A percentile compares a stretch with the other conserved stretches of the same genome.
Evolutionary conservation across 2,113 vertebrate genomes (phyloP).

Genomic region (Chaenocephalus aceratus): DNA sequence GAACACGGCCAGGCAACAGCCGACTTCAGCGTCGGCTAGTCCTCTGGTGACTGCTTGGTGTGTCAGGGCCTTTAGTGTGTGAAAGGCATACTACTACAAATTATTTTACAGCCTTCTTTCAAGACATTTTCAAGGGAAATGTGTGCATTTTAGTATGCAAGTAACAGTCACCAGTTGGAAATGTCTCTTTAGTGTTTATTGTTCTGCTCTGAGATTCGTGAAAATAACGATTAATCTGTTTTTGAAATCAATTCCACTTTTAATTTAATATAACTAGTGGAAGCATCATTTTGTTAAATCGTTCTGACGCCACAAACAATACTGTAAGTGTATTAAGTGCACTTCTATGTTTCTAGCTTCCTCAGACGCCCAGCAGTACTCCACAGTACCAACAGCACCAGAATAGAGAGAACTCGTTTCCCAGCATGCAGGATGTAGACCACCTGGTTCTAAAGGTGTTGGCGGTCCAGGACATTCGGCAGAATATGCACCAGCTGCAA

Average conservation of each 20-base stretch:
- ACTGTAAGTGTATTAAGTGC: background rate
- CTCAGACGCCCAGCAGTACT: background rate
- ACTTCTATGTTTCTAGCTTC: conserved; percentile 1
- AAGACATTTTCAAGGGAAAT: background rate
- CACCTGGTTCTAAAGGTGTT: conserved; percentile 74
- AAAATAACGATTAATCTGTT: background rate
- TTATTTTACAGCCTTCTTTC: background rate
- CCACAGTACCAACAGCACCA: conserved; percentile 16
- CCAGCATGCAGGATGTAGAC: conserved; percentile 61
- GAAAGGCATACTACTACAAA: background rate
- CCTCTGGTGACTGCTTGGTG: no score
- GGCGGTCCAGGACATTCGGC: conserved; percentile 76
- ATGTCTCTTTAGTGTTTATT: background rate
- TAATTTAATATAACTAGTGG: background rate
- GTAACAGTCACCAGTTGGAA: background rate
- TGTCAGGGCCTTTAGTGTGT: no score
- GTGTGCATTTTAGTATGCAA: background rate
- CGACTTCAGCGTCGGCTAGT: no score
- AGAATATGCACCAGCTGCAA: conserved; percentile 79
- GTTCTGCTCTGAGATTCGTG: background rate
- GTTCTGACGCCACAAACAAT: background rate
- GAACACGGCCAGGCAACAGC: no score
- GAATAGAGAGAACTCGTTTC: background rate
- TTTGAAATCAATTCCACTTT: background rate
- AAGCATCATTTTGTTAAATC: background rate